phyloP scores from a whole-genome alignment of 2,113 vertebrate species.

The Petrocephalus zakoni region DNA sequence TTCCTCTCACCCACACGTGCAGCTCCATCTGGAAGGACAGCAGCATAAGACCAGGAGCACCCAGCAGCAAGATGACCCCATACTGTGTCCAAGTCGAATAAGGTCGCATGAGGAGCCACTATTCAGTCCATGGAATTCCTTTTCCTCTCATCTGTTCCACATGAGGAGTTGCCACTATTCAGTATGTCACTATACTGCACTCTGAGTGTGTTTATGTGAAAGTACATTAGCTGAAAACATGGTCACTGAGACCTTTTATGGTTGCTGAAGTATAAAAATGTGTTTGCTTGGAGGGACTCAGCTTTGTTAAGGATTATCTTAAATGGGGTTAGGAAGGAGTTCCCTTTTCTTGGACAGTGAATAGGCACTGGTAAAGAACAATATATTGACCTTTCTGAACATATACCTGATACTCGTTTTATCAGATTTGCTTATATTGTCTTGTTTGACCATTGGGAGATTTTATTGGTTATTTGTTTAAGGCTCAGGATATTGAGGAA shows the following conservation, averaged over 20 bases:
- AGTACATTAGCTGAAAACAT: neutral
- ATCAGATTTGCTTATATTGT: neutral
- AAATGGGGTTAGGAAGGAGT: neutral
- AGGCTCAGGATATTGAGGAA: neutral
- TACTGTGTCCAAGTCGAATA: no score
- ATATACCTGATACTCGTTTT: neutral
- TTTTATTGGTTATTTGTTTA: neutral
- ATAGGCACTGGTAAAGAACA: neutral
- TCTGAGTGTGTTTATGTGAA: neutral
- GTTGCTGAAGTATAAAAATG: neutral
- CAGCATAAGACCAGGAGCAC: no score
- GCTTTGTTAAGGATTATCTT: neutral
- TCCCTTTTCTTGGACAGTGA: neutral
- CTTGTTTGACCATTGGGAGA: neutral
- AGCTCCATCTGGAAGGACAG: no score
- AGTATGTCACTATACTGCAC: neutral
- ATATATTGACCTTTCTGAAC: neutral
- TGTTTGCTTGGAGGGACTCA: neutral
- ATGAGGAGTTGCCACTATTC: neutral
- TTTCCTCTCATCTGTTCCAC: neutral
- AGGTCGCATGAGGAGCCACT: neutral
- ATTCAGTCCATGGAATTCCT: neutral
- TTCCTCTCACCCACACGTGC: no score
- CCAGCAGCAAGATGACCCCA: no score
- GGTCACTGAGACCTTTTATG: neutral